Evolutionary conservation across 1,140 invertebrate species (phyloP).

Genomic region (Physella acuta): DNA sequence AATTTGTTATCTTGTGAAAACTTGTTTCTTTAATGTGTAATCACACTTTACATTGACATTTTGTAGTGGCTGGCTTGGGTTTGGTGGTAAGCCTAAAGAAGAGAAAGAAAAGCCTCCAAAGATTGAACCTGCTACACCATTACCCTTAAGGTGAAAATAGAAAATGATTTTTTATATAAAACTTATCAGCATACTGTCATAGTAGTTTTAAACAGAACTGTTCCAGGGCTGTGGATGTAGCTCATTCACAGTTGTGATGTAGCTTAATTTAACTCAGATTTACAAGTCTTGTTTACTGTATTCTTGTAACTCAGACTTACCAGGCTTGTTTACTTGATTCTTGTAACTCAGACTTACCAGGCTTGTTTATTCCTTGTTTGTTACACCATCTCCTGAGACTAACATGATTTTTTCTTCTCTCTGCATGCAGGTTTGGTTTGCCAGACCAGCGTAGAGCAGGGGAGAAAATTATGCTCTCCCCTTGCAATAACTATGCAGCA

Average conservation of each 20-base stretch:
- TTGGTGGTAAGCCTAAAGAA: constrained; percentile 45
- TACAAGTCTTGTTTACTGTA: no score
- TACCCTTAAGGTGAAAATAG: constrained; percentile 52
- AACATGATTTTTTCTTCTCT: neutral
- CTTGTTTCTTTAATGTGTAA: neutral
- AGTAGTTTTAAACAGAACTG: no score
- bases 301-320: no score
- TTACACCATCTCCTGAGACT: neutral
- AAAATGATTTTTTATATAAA: no score
- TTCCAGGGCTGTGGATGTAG: no score
- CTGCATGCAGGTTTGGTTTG: constrained; percentile 70
- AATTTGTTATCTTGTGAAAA: neutral
- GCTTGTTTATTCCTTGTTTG: neutral
- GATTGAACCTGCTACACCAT: constrained; percentile 62
- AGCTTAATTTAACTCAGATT: no score
- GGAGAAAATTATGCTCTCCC: constrained; percentile 73
- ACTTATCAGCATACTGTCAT: no score
- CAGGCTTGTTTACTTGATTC: no score
- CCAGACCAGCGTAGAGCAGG: constrained; percentile 79
- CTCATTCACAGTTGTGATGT: no score
- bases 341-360: no score
- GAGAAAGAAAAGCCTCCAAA: constrained; percentile 59
- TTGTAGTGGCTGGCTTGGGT: constrained; percentile 61
- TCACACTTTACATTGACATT: constrained; percentile 2
- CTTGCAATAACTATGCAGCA: constrained; percentile 77